Base-by-base conservation (phyloP, 2,113 vertebrate species). In the Mystacornis crossleyi region DNA sequence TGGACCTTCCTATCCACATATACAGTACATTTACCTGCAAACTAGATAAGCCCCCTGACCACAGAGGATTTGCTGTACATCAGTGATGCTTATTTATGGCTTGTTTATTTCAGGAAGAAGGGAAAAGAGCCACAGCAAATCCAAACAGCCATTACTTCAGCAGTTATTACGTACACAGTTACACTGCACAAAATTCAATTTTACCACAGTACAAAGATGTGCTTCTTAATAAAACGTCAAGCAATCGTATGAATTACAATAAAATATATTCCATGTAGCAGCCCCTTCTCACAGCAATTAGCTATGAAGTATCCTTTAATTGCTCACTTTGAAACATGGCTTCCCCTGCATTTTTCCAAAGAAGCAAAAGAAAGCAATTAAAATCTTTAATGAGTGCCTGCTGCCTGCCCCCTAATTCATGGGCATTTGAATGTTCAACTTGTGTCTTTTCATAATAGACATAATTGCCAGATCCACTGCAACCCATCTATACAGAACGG, bases 301-400 rank as follows among this genome's bases (percentile, higher is more conserved):
- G 91, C 75, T 91, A 91, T 53, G 84, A 97, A 95, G 65, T 79
- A 88, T 90, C 67, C 91, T 94, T 96, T 90, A 96, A 93, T 78
- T 90, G 81, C 69, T 92, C 71, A 61, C 89, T 95, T 86, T 90
- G 81, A 95, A 93, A 95, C 50, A 62, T 29, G 67, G 74, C 47
- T 82, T 74, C 65, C 89, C 66, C 70, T 87, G 61, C 47, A 72
- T 94, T 90, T 82, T 91, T 81, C 90, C 55, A 91, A 94, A 86
- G 64, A 86, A 92, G 80, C 84, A 86, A 93, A 94, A 73, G 85
- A 88, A 95, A 88, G 72, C 82, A 91, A 96, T 97, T 95, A 95
- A 94, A 96, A 95, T 92, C 90, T 94, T 93, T 96, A 97, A 86
- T 88, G 72, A 89, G 91, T 66, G 89, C 82, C 66, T 82, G 89